phyloP scores from a whole-genome alignment of 2,888 invertebrate species.

The Galeruca laticollis region DNA sequence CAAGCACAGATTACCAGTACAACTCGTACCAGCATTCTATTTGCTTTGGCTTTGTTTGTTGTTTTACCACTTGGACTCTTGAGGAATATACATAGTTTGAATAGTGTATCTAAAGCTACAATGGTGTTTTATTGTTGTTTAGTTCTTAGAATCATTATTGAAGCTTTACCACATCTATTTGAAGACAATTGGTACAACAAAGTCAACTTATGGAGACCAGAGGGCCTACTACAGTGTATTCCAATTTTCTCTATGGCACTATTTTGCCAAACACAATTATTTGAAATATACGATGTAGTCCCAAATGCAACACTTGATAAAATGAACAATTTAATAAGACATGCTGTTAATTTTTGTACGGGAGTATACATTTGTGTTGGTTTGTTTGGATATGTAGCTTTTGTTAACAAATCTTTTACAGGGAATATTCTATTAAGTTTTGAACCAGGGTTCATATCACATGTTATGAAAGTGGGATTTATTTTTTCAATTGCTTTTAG shows the following conservation, averaged over 20 bases:
- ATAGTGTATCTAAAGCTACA: slow-evolving; percentile 88
- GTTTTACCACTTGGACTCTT: slow-evolving; percentile 91
- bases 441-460: slow-evolving; percentile 83
- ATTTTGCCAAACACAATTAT: slow-evolving; percentile 95
- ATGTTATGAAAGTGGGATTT: slow-evolving; percentile 94
- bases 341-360: slow-evolving; percentile 93
- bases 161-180: slow-evolving; percentile 81
- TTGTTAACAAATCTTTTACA: slow-evolving; percentile 79
- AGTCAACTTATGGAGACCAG: slow-evolving; percentile 84
- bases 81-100: slow-evolving; percentile 89
- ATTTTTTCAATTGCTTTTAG: slow-evolving; percentile 95
- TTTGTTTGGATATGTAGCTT: slow-evolving; percentile 89
- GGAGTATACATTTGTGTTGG: slow-evolving; percentile 92
- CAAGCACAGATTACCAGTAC: slow-evolving; percentile 56
- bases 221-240: slow-evolving; percentile 89
- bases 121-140: slow-evolving; percentile 92
- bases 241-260: slow-evolving; percentile 98
- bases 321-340: slow-evolving; percentile 88
- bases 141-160: slow-evolving; percentile 83
- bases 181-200: slow-evolving; percentile 80
- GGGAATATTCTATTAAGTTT: slow-evolving; percentile 94
- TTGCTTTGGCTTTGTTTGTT: slow-evolving; percentile 81
- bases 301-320: slow-evolving; percentile 89
- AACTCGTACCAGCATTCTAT: slow-evolving; percentile 76
- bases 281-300: slow-evolving; percentile 92